Conservation (phyloP, 2,888 invertebrate genomes). For the Tetramorium bicarinatum region DNA sequence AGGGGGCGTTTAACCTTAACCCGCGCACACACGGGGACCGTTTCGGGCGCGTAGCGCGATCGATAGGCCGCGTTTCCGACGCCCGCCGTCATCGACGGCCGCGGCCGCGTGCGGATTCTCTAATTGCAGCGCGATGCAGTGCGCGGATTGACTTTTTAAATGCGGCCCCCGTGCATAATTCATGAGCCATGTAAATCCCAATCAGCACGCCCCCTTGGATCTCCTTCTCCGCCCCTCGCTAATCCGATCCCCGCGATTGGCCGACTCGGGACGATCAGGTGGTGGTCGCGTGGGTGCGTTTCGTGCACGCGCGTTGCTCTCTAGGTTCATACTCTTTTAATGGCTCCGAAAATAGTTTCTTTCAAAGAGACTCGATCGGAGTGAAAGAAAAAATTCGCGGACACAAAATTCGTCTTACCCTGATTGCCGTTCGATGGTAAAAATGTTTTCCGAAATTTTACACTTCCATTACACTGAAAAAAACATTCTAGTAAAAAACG, state of each 20-base stretch:
- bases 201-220: background rate
- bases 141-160: constrained; percentile 36
- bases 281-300: background rate
- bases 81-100: constrained; percentile 24
- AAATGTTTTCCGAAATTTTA: background rate
- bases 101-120: constrained; percentile 18
- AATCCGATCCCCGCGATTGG: constrained; percentile 33
- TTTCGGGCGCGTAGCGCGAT: constrained; percentile 30
- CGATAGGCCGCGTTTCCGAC: constrained; percentile 38
- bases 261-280: constrained; percentile 19
- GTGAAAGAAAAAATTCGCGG: background rate
- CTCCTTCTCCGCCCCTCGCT: background rate
- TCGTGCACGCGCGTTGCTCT: background rate
- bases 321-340: background rate
- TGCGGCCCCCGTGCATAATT: constrained; percentile 27
- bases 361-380: background rate
- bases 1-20: constrained; percentile 36
- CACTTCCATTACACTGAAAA: background rate
- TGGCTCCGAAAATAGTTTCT: background rate
- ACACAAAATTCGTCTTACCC: background rate
- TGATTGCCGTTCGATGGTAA: background rate
- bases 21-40: constrained; percentile 27
- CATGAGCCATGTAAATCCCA: constrained; percentile 37
- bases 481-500: no score
- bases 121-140: constrained; percentile 26